Base-by-base conservation (phyloP, 2,113 vertebrate genomes). In the Etheostoma spectabile region DNA sequence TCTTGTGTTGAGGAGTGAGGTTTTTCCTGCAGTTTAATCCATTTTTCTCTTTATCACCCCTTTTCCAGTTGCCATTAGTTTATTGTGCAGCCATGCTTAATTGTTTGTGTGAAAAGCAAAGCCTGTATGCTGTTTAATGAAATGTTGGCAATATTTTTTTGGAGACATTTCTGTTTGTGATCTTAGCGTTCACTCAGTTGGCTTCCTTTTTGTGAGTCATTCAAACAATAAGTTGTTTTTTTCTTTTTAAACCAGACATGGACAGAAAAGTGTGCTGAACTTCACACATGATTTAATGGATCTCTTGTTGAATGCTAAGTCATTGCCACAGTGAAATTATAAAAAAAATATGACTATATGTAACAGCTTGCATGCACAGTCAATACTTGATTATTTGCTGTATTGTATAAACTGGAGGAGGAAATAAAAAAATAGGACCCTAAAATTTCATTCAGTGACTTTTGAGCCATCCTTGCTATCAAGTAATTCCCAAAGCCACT, bases 51-150 rank as follows among this genome's bases (percentile, higher is more conserved):
- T 77, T 81, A 86, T 89, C 83, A 27, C 18, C 42, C 14, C 27
- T 69, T 69, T 74, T 77, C 46, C 82, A 88, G 70, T 66, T 51
- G 72, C 66, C 57, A 33, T 7, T 19, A 21, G 46, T 67, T 33
- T 19, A 74, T 64, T 80, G 62, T 73, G 49, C 56, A 72, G 77
- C 16, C 19, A 22, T 10, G 38, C 45, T 69, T 66, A 64, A 33
- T 84, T 79, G 79, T 84, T 79, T 74, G 59, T 78, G 53, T 53
- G 6, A 79, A 65, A 79, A 78, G 15, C 60, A 49, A 74, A 78
- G 68, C 15, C 49, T 71, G 30, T 22, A 15, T 21, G n/a, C 64
- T 0, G 3, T 18, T 65, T 14, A 70, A 66, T 63, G 13, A 86
- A 68, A 52, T 45, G 30, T 46, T 56, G 22, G n/a, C 45, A 19